Percentiles rank a stretch among this genome's conserved stretches.
Conservation (phyloP, 2,113 vertebrate genomes). For the Chiloscyllium plagiosum region DNA sequence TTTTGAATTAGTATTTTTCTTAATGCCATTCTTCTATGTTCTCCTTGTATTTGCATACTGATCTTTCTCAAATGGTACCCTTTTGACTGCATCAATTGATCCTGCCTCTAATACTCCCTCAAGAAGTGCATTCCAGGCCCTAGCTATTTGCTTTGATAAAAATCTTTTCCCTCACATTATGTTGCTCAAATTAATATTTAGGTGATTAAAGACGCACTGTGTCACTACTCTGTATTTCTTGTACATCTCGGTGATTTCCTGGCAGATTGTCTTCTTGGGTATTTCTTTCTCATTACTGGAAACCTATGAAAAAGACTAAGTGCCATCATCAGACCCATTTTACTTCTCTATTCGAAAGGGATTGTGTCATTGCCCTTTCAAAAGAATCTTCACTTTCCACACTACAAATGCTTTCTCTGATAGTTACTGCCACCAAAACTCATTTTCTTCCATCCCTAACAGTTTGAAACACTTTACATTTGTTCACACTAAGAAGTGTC, state of each 20-base stretch:
- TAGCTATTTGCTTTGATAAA: too few relatives aligned
- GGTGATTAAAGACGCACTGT: neutral
- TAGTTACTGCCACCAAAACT: neutral
- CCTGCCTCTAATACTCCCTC: too few relatives aligned
- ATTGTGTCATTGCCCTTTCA: neutral
- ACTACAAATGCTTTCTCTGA: neutral
- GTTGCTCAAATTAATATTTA: neutral
- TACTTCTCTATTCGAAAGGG: neutral
- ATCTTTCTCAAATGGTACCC: too few relatives aligned
- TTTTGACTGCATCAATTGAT: too few relatives aligned
- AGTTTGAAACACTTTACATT: neutral
- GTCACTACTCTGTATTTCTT: neutral
- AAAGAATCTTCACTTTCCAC: neutral
- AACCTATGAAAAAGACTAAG: neutral
- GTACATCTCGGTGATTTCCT: neutral
- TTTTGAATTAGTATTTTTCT: too few relatives aligned
- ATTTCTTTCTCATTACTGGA: neutral
- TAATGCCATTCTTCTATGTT: too few relatives aligned
- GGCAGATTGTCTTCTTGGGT: neutral
- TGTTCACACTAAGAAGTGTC: neutral
- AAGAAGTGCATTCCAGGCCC: too few relatives aligned
- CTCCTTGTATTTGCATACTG: too few relatives aligned
- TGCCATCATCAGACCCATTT: neutral
- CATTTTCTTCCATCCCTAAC: neutral
- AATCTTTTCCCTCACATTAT: neutral